Evolutionary conservation across 1,140 invertebrate species (phyloP).

Genomic region (Drosophila pallidifrons): DNA sequence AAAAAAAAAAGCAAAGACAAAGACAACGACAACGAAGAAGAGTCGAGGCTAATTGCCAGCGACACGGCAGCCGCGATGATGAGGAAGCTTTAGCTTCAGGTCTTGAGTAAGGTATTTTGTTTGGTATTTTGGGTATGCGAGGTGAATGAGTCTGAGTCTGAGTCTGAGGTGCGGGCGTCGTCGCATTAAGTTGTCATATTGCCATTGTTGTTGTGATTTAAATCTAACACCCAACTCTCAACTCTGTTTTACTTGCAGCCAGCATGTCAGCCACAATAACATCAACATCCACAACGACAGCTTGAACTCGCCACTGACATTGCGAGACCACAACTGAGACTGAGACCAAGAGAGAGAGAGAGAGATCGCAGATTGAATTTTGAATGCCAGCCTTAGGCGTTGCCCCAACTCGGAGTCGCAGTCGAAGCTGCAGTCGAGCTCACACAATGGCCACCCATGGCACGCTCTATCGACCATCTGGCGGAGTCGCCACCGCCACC

Average conservation of each 20-base stretch:
- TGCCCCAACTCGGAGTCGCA: conserved; percentile 2
- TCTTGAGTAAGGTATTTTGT: background rate
- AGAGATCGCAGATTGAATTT: background rate
- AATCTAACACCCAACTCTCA: conserved; percentile 8
- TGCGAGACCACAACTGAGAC: conserved; percentile 9
- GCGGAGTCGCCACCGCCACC: conserved; percentile 12
- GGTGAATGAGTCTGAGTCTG: background rate
- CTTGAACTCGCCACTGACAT: conserved; percentile 13
- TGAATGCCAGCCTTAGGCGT: conserved; percentile 36
- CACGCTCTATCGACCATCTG: conserved; percentile 61
- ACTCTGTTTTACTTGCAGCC: conserved; percentile 27
- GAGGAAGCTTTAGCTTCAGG: background rate
- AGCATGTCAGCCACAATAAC: conserved; percentile 21
- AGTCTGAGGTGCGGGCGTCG: conserved; percentile 19
- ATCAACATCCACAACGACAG: background rate
- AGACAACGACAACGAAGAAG: conserved; percentile 1
- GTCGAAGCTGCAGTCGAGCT: background rate
- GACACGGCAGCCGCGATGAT: conserved; percentile 52
- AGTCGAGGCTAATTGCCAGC: conserved; percentile 54
- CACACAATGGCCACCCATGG: conserved; percentile 52
- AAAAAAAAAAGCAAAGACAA: conserved; percentile 2
- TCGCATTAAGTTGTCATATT: conserved; percentile 40
- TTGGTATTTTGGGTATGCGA: conserved; percentile 14
- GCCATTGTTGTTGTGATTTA: conserved; percentile 25
- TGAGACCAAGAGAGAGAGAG: too few species aligned